Base-by-base conservation (phyloP, 1,140 invertebrate genomes). In the Drosophila carrolli region DNA sequence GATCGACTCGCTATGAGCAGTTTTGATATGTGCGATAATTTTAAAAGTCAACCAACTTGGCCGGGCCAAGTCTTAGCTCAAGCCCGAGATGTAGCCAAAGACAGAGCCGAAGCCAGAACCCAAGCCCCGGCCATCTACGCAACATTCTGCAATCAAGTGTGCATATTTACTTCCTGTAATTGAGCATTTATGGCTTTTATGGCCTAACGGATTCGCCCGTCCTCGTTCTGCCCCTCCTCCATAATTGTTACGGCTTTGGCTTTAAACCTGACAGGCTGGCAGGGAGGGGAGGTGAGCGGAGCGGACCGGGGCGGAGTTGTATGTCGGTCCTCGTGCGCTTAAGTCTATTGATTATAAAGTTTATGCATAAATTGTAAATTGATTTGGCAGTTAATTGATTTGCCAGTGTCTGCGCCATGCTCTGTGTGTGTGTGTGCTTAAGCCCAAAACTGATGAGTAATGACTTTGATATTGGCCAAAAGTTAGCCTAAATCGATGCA, bases 161-260 rank as follows among this genome's bases (percentile, higher is more conserved):
- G 83, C 83, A 86, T 86, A 86, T 88, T 88, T 89, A 88, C 83
- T 88, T 88, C 83, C 83, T 88, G 84, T 88, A 88, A 88, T 88
- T 88, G 83, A 88, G 83, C 84, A 88, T 88, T 88, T 88, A 88
- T 88, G 86, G 83, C 84, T 83, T 88, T 89, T 88, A 88, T 88
- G 84, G 83, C 83, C 83, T 89, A 88, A 88, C 84, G 83, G 83
- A 88, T 88, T 88, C 83, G 61, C 48, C 48, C 66, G 32, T n/a
- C 41, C 32, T 37, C 38, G 44, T 11, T 32, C 47, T 41, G 19
- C 65, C 37, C 53, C 51, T 51, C 38, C 47, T 81, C 29, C 79
- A 86, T 88, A 86, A 86, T 86, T 86, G 83, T 65, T 88, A 75
- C 77, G 83, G 81, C 81, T 85, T 78, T 58, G 82, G 82, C 78